Evolutionary conservation across 2,888 invertebrate genomes (phyloP), one percentile per base, ranked within the genome.

Genomic region (Elmis aenea): DNA sequence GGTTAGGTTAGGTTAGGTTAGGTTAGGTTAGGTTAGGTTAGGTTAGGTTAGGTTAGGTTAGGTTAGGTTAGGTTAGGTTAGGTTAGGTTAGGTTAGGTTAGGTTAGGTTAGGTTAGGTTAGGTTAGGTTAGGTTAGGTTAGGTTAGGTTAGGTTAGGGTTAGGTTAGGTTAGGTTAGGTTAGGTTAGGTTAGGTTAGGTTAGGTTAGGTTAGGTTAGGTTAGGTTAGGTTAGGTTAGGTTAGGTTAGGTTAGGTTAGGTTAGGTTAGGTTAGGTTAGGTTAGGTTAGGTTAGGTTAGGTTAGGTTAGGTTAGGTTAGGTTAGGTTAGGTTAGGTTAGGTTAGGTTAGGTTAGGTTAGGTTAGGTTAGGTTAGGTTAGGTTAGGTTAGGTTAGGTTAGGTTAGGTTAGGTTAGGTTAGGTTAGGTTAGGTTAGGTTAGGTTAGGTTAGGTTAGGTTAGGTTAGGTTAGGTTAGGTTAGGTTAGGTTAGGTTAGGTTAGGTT

Each of bases 71-170:
- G 40, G 40, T 39, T 43, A 41, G 44, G 44, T 40, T 41, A 44
- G 44, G 41, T 40, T 44, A 41, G 40, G 43, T 40, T 42, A 43
- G 43, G 43, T 40, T 44, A 44, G 44, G 44, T 40, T 41, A 36
- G 36, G 44, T 40, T 44, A 41, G 44, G 31, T 31, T 38, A 31
- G 45, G 44, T 36, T 42, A 38, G 40, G 40, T 40, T 44, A 42
- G 41, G 37, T 41, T 42, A 45, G 45, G 45, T 41, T 44, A 44
- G 44, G 37, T 40, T 42, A 42, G 41, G 45, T 41, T 41, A 44
- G 41, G 43, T 40, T 43, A 43, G 40, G 43, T 40, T 42, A 33
- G 41, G 41, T 41, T 45, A 45, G 42, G 45, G 32, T 29, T 42
- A 42, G 45, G 41, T 42, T 38, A 42, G 45, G 41, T 41, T 41